Evolutionary conservation across 2,888 invertebrate genomes (phyloP).

Genomic region (Spilosoma lubricipeda): DNA sequence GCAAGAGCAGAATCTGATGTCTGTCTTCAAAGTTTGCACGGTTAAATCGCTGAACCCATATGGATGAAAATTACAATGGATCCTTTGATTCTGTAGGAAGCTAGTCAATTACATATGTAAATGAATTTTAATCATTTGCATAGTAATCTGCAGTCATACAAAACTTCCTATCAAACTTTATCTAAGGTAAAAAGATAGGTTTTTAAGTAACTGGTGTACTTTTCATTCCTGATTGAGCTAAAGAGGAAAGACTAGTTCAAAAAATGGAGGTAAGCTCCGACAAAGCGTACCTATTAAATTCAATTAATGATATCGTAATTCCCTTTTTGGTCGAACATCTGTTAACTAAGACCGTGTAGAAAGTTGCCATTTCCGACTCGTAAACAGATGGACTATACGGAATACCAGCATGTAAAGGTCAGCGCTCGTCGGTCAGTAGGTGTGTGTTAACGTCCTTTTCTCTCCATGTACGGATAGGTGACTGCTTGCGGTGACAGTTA

Average conservation of each 20-base stretch:
- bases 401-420: slow-evolving; percentile 49
- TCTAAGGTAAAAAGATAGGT: no score
- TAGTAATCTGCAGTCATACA: background rate
- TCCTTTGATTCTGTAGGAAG: no score
- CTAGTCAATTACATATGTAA: no score
- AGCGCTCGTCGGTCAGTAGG: slow-evolving; percentile 63
- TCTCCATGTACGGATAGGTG: slow-evolving; percentile 73
- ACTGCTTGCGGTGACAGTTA: slow-evolving; percentile 52
- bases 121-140: background rate
- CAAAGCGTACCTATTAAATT: background rate
- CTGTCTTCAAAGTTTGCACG: no score
- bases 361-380: slow-evolving; percentile 19
- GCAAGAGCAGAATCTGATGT: no score
- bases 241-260: background rate
- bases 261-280: background rate
- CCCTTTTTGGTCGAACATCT: slow-evolving; percentile 7
- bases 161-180: background rate
- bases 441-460: slow-evolving; percentile 66
- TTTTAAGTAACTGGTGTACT: no score
- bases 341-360: slow-evolving; percentile 12
- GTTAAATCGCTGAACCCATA: no score
- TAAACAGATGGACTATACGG: slow-evolving; percentile 15
- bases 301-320: background rate
- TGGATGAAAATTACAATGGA: no score
- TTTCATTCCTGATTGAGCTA: background rate